phyloP scores from a whole-genome alignment of 1,140 invertebrate species.

The Calliopsis andreniformis region DNA sequence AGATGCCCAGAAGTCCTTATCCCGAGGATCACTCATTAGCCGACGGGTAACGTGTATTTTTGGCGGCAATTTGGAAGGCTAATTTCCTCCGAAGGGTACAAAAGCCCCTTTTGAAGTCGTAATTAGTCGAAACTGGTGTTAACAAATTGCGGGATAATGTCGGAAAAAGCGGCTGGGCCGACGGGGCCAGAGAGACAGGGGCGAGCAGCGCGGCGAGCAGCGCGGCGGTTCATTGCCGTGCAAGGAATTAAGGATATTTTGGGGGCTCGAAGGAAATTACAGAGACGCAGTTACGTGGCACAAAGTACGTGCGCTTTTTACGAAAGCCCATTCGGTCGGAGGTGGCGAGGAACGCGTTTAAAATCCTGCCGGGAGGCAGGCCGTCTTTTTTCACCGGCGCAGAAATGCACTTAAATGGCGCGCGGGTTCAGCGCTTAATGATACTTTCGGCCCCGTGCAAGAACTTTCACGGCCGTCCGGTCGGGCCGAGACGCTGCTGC shows the following conservation, averaged over 20 bases:
- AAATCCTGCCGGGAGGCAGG: conserved; percentile 11
- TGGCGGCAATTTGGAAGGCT: conserved; percentile 3
- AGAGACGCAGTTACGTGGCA: conserved; percentile 19
- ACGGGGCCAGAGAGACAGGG: no score
- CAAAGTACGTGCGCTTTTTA: conserved; percentile 25
- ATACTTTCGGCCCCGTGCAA: background rate
- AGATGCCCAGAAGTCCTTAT: background rate
- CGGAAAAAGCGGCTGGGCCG: background rate
- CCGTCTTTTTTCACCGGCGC: conserved; percentile 1
- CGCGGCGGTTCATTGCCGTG: background rate
- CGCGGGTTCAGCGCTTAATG: conserved; percentile 12
- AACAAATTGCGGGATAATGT: conserved; percentile 18
- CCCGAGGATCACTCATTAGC: conserved; percentile 14
- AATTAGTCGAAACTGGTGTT: conserved; percentile 6
- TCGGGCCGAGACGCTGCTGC: background rate
- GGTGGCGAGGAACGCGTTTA: conserved; percentile 25
- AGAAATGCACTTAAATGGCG: conserved; percentile 28
- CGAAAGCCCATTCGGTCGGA: conserved; percentile 2
- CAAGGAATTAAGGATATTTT: conserved; percentile 33
- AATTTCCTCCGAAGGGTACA: background rate
- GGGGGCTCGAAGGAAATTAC: conserved; percentile 18
- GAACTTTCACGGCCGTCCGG: background rate
- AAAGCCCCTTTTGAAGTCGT: background rate
- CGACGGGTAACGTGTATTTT: background rate
- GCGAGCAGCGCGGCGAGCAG: background rate